These are phyloP conservation scores for Cassiopea andromeda DNA, from an alignment of 30 jellyfish, hydroid and myxozoan genomes.

Conservation along the genomic window DNA sequence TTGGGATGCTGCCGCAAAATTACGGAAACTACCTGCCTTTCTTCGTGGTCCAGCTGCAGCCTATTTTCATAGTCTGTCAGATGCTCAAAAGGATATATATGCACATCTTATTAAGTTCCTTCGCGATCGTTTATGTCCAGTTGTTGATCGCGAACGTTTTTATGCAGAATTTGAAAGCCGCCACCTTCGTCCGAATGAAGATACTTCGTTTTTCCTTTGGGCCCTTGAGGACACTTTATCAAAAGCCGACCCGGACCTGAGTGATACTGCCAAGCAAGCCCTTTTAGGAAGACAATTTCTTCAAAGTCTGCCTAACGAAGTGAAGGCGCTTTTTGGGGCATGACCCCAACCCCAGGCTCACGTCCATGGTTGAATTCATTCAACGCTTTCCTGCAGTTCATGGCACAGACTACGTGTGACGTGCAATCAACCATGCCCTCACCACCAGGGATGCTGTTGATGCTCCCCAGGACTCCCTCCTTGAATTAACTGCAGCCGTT, in stretches of 20 bases:
- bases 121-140: constrained; percentile 33
- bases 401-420: constrained; percentile 3
- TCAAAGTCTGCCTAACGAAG: constrained; percentile 23
- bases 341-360: constrained; percentile 41
- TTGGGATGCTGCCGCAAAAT: constrained; percentile 25
- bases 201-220: constrained; percentile 47
- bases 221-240: constrained; percentile 21
- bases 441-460: not conserved
- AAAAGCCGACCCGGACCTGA: constrained; percentile 35
- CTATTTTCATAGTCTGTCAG: constrained; percentile 29
- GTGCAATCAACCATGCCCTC: not conserved
- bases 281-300: constrained; percentile 41
- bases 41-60: constrained; percentile 49
- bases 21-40: constrained; percentile 32
- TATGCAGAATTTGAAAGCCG: constrained; percentile 34
- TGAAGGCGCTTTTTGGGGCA: constrained; percentile 9
- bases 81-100: constrained; percentile 44
- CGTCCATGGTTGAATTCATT: constrained; percentile 2
- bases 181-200: constrained; percentile 38
- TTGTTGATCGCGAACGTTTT: constrained; percentile 30
- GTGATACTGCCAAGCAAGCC: constrained; percentile 41
- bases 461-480: constrained; percentile 22
- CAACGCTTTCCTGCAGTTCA: constrained; percentile 34
- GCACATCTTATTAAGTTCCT: constrained; percentile 1
- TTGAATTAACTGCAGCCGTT: constrained; percentile 14